Conservation (phyloP, 2,113 vertebrate genomes). For the Rhabdornis inornatus region DNA sequence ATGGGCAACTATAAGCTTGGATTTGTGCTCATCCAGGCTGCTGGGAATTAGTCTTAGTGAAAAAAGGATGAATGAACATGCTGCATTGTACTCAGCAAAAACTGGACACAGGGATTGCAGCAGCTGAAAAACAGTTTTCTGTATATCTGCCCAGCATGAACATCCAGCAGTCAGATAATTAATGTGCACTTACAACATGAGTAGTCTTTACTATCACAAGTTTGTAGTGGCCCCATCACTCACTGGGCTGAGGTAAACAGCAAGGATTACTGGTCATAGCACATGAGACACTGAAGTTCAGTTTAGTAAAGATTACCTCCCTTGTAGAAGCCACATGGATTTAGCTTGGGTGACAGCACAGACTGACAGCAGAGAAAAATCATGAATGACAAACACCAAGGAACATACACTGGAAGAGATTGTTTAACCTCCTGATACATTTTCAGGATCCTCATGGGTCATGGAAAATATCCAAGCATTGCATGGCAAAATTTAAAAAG, state of each 20-base stretch:
- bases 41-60: background rate
- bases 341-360: background rate
- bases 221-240: background rate
- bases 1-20: background rate
- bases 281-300: background rate
- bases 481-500: background rate
- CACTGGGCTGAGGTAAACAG: background rate
- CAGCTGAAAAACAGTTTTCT: background rate
- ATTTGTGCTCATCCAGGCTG: background rate
- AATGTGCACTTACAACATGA: background rate
- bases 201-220: background rate
- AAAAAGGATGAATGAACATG: background rate
- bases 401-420: background rate
- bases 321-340: background rate
- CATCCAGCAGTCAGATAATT: background rate
- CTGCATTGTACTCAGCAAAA: background rate
- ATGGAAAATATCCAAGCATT: background rate
- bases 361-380: background rate
- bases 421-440: background rate
- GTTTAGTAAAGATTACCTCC: background rate
- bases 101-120: background rate
- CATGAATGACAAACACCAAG: background rate
- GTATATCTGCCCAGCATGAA: background rate
- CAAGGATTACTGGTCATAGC: background rate
- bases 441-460: background rate